These are phyloP conservation scores for Sibirionetta formosa DNA, from an alignment of 2,797 vertebrate genomes.

Conservation along the genomic window DNA sequence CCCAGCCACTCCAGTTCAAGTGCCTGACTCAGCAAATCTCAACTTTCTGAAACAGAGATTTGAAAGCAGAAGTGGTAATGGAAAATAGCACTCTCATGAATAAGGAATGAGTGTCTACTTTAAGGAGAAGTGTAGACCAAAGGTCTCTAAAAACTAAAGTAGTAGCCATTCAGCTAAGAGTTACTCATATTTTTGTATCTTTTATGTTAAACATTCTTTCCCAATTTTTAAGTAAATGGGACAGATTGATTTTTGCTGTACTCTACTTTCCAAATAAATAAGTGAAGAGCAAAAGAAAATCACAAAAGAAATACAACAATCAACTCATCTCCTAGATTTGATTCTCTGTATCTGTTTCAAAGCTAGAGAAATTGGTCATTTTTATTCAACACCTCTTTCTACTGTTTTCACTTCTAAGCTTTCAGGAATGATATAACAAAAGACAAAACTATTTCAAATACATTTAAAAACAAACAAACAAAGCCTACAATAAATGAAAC, in stretches of 20 bases:
- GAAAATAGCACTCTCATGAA: conserved; percentile 33
- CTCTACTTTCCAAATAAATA: not conserved
- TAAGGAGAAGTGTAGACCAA: conserved; percentile 5
- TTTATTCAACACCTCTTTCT: not conserved
- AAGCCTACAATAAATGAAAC: not conserved
- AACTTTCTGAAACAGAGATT: not conserved
- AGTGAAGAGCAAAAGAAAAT: not conserved
- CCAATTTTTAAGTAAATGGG: not conserved
- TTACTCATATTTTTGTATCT: not conserved
- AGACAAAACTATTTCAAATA: not conserved
- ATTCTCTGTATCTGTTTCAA: not conserved
- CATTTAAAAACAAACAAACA: not conserved
- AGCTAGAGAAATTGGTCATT: not conserved
- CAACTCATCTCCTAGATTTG: not conserved
- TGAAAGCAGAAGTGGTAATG: not conserved
- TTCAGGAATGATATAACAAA: not conserved
- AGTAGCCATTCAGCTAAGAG: not conserved
- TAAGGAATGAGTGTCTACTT: conserved; percentile 47
- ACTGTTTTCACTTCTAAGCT: not conserved
- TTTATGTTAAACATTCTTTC: not conserved
- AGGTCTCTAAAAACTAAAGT: conserved; percentile 3
- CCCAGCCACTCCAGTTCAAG: not conserved
- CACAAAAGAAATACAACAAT: not conserved
- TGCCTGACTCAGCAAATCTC: conserved; percentile 26
- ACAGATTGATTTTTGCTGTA: not conserved